Evolutionary conservation across 1,140 invertebrate species (phyloP).

Genomic region (Steinernema feltiae): DNA sequence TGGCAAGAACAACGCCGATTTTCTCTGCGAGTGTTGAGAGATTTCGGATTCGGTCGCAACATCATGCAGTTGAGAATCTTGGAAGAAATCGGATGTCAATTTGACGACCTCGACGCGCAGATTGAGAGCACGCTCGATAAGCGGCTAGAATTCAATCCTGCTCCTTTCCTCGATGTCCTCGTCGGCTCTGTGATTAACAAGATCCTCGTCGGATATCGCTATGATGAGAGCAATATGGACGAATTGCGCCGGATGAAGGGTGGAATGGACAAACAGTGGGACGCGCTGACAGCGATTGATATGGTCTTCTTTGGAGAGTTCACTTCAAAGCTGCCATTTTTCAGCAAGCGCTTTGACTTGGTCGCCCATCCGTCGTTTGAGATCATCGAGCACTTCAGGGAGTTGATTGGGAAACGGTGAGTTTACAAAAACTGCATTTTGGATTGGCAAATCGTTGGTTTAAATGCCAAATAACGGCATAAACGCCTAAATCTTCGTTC

Average conservation of each 20-base stretch:
- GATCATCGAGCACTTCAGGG: no score
- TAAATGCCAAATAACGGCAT: no score
- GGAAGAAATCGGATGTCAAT: neutral
- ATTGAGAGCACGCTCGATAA: no score
- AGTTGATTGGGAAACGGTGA: neutral
- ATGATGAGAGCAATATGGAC: slow-evolving; percentile 16
- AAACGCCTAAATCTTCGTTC: no score
- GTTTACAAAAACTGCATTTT: neutral
- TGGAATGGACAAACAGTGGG: no score
- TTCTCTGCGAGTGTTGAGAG: slow-evolving; percentile 19
- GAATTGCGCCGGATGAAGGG: no score
- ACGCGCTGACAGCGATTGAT: no score
- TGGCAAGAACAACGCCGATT: slow-evolving; percentile 25
- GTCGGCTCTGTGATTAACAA: slow-evolving; percentile 21
- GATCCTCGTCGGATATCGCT: neutral
- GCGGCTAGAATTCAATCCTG: neutral
- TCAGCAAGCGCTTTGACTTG: no score
- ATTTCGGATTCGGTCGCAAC: slow-evolving; percentile 29
- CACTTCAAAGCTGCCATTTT: no score
- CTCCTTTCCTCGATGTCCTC: slow-evolving; percentile 2
- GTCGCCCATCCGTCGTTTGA: no score
- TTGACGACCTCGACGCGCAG: neutral
- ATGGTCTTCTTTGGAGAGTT: no score
- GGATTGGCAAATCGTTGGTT: no score
- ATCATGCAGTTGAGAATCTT: slow-evolving; percentile 21